Evolutionary conservation across 2,888 invertebrate genomes (phyloP).

Genomic region (Orthonevra nobilis): DNA sequence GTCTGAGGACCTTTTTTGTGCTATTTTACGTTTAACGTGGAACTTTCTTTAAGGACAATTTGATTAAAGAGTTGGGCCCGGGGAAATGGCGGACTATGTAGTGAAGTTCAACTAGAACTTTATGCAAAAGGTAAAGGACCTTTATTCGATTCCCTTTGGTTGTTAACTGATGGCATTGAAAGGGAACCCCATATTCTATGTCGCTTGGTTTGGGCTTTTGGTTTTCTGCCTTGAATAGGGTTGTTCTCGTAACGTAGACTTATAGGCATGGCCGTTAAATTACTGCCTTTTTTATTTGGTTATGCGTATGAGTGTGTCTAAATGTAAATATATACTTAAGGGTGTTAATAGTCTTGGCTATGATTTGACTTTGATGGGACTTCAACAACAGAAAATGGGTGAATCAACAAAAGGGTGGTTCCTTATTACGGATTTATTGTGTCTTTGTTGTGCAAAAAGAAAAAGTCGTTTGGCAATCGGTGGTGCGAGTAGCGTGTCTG

Average conservation of each 20-base stretch:
- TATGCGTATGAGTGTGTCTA: neutral
- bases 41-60: slow-evolving; percentile 8
- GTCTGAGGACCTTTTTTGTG: slow-evolving; percentile 63
- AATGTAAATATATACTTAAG: neutral
- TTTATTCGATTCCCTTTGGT: slow-evolving; percentile 39
- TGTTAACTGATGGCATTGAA: slow-evolving; percentile 41
- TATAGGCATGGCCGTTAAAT: slow-evolving; percentile 37
- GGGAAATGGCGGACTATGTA: slow-evolving; percentile 1
- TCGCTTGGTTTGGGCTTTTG: neutral
- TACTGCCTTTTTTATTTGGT: slow-evolving; percentile 7
- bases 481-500: no score
- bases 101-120: slow-evolving; percentile 34
- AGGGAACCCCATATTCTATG: slow-evolving; percentile 5
- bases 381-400: no score
- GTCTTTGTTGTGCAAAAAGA: no score
- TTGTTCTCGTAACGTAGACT: slow-evolving; percentile 17
- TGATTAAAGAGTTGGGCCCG: neutral
- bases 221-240: slow-evolving; percentile 23
- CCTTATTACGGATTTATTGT: no score
- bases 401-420: no score
- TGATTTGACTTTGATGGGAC: slow-evolving; percentile 54
- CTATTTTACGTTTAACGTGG: no score
- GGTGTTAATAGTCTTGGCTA: slow-evolving; percentile 3
- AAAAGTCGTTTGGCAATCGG: no score
- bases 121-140: slow-evolving; percentile 35